phyloP scores from a whole-genome alignment of 2,113 vertebrate species.

The Fregetta grallaria region DNA sequence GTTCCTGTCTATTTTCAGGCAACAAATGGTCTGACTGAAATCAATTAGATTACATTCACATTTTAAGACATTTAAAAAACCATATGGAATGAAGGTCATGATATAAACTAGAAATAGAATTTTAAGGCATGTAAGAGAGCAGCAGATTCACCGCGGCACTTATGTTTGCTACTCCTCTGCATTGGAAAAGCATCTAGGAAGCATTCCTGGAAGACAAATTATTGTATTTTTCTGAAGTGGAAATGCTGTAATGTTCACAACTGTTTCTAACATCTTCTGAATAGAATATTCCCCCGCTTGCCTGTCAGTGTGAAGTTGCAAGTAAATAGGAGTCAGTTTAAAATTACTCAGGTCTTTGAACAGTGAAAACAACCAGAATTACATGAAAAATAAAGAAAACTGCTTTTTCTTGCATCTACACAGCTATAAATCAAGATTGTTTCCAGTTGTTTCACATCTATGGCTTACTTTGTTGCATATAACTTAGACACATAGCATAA shows the following conservation, averaged over 20 bases:
- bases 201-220: not conserved
- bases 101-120: not conserved
- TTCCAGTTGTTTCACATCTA: not conserved
- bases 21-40: not conserved
- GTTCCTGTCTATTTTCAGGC: not conserved
- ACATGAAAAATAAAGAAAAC: not conserved
- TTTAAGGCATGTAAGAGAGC: not conserved
- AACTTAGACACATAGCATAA: not conserved
- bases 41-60: not conserved
- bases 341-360: not conserved
- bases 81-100: not conserved
- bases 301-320: not conserved
- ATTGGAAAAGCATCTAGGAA: not conserved
- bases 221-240: not conserved
- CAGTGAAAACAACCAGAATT: not conserved
- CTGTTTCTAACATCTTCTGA: not conserved
- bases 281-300: not conserved
- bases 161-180: not conserved
- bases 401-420: not conserved
- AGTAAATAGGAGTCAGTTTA: not conserved
- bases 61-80: not conserved
- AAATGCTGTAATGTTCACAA: not conserved
- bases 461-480: not conserved
- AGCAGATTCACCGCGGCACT: not conserved
- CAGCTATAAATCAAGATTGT: not conserved